phyloP scores from a whole-genome alignment of 2,113 vertebrate species.

The Callipepla squamata region DNA sequence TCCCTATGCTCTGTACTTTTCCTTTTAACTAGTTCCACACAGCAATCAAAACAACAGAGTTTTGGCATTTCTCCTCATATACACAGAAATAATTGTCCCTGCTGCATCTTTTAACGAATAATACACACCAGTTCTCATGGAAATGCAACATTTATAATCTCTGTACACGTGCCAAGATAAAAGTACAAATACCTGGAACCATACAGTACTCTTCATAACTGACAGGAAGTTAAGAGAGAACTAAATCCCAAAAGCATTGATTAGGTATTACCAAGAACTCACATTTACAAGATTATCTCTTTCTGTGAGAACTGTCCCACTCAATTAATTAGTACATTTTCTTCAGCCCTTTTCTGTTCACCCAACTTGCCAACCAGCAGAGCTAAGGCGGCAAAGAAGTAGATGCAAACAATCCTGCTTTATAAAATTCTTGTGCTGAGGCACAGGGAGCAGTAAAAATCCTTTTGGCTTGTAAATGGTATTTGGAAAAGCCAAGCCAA shows the following conservation, averaged over 20 bases:
- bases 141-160: neutral
- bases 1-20: neutral
- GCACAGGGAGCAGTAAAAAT: neutral
- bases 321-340: neutral
- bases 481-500: neutral
- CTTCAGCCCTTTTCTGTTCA: neutral
- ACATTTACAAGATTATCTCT: neutral
- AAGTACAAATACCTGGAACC: neutral
- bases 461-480: neutral
- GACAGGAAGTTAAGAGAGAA: neutral
- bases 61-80: neutral
- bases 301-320: neutral
- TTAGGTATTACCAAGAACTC: neutral
- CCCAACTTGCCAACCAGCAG: neutral
- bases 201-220: neutral
- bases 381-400: rapidly evolving
- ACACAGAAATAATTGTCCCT: neutral
- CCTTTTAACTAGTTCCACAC: neutral
- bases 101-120: neutral
- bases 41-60: neutral
- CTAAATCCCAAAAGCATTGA: neutral
- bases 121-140: neutral
- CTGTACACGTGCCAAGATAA: neutral
- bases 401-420: neutral
- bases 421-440: neutral